Base-by-base conservation (phyloP, 2,888 invertebrate species). In the Therioaphis trifolii region DNA sequence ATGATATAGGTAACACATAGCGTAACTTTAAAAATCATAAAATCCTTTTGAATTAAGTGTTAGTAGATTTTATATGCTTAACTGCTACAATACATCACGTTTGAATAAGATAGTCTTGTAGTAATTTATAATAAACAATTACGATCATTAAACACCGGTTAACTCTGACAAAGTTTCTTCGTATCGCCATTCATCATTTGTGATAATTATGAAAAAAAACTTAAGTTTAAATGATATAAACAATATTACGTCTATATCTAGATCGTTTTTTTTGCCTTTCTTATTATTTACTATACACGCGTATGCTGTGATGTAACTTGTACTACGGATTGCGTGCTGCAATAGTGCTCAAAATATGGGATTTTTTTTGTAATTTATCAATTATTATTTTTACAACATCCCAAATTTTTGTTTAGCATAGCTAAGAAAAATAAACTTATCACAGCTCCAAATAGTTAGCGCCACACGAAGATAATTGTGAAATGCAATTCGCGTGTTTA, bases 121-220 rank as follows among this genome's bases (percentile, higher is more conserved):
- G n/a, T n/a, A n/a, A n/a, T n/a, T n/a, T n/a, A n/a, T 52, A 21
- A 35, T 74, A 29, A 21, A 35, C 35, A 35, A 74, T 55, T 15
- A 14, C 9, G 35, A 21, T 74, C 7, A 9, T 74, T 24, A 24
- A 55, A 21, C 46, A 24, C 7, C 24, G 4, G 5, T 14, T 14
- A 12, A 40, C 61, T 9, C 15, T 27, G 35, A 21, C 35, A 21
- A 58, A 3, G 29, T 76, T 76, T 63, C 46, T 76, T 49, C 66
- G 21, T 35, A 29, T 35, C 35, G 7, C 43, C 49, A 12, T 4
- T 29, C 9, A 55, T 52, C 14, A 9, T 15, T 3, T 11, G 4
- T 18, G 15, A 66, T n/a, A 49, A 52, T 66, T 63, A 66, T 40
- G 40, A 66, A 66, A 77, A 27, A 46, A 74, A 46, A n/a, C 49